These are phyloP conservation scores for Ancistrus triradiatus DNA, from an alignment of 2,113 vertebrate genomes.

Conservation along the genomic window DNA sequence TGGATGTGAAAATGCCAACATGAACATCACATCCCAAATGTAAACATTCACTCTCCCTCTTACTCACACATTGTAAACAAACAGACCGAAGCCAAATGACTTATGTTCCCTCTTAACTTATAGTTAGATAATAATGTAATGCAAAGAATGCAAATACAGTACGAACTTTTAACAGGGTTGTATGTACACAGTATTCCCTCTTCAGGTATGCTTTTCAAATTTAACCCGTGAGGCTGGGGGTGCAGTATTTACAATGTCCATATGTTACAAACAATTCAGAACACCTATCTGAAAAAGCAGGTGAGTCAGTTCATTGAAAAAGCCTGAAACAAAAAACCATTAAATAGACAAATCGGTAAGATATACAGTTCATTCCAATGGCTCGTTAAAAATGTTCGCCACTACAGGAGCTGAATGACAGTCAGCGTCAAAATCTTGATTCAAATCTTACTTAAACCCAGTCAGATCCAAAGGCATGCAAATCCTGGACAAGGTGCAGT, in stretches of 20 bases:
- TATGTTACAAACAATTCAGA: slow-evolving; percentile 64
- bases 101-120: slow-evolving; percentile 33
- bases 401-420: slow-evolving; percentile 57
- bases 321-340: slow-evolving; percentile 27
- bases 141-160: slow-evolving; percentile 45
- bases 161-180: slow-evolving; percentile 51
- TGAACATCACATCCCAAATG: slow-evolving; percentile 45
- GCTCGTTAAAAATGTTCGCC: slow-evolving; percentile 56
- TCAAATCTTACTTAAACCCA: slow-evolving; percentile 53
- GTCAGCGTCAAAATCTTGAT: slow-evolving; percentile 48
- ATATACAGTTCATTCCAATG: slow-evolving; percentile 54
- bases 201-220: slow-evolving; percentile 53
- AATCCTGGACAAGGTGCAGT: slow-evolving; percentile 42
- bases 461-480: slow-evolving; percentile 68
- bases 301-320: slow-evolving; percentile 22
- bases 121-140: too few relatives aligned
- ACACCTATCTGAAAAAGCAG: slow-evolving; percentile 59
- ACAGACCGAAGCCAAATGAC: slow-evolving; percentile 20
- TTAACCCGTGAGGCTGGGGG: slow-evolving; percentile 38
- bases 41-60: slow-evolving; percentile 34
- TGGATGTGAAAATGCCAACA: slow-evolving; percentile 52
- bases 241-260: slow-evolving; percentile 62
- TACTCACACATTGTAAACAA: slow-evolving; percentile 51
- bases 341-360: slow-evolving; percentile 59
- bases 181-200: slow-evolving; percentile 64